Evolutionary conservation across 2,888 invertebrate species (phyloP), one percentile per base, ranked within the genome.

Genomic region (Rhogogaster chlorosoma): DNA sequence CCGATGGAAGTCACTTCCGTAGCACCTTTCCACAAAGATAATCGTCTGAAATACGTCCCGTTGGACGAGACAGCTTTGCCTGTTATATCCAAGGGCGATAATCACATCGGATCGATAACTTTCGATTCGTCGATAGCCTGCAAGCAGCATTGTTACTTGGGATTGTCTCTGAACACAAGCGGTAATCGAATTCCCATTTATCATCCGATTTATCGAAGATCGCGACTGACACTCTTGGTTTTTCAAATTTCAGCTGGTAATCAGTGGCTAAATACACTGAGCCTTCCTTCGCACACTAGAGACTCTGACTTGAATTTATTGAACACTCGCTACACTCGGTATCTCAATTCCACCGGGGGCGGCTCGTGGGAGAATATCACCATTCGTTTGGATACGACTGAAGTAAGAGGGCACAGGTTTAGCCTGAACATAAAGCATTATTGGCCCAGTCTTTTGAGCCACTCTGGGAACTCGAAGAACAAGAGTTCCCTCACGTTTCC

Each of bases 41-140:
- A 91, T 78, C 90, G 93, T 67, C 88, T 93, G 18, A 93, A 92
- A 77, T 93, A 93, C 85, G 91, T 93, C 86, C 93, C 93, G n/a
- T 87, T 92, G 84, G 92, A 92, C 73, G 90, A 92, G 85, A 90
- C 91, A 67, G 85, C 90, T 45, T 87, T 89, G 84, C 92, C 93
- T 84, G 88, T 93, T 73, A 93, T 94, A 89, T 91, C 90, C 0
- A 93, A 92, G 84, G 93, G 93, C 4, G 92, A 93, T 85, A 94
- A 93, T 90, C 89, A 91, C 71, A 89, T 96, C 86, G 96, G 96
- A 26, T 94, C 94, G 86, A 93, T 96, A 84, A 94, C 94, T 88
- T 97, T 97, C 94, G 96, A 97, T 93, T 96, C 98, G 18, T 95
- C 96, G 90, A 93, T 94, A 75, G 95, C 95, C 85, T 99, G 98